A percentile compares a stretch with the other conserved stretches of the same genome.
phyloP scores from a whole-genome alignment of 2,888 invertebrate species.

The Archips crataeganus region DNA sequence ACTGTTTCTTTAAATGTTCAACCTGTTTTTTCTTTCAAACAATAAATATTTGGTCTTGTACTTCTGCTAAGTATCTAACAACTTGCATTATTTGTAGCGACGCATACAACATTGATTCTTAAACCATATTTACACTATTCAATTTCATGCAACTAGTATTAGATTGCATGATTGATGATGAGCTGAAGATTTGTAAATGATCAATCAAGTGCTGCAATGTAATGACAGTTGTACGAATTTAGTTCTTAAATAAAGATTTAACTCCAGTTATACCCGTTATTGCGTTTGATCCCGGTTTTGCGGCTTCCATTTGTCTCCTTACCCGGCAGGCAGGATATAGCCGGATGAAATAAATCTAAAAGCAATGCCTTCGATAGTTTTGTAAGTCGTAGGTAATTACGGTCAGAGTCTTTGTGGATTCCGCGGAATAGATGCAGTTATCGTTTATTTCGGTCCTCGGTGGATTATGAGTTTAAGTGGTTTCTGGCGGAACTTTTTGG shows the following conservation, averaged over 20 bases:
- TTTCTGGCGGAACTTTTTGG: neutral
- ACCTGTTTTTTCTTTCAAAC: no score
- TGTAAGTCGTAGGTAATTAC: constrained; percentile 63
- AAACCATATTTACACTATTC: no score
- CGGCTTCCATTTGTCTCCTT: constrained; percentile 48
- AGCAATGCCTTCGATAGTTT: constrained; percentile 63
- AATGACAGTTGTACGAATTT: no score
- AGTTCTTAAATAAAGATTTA: no score
- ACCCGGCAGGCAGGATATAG: constrained; percentile 53
- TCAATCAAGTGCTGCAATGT: no score
- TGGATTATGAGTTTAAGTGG: constrained; percentile 15
- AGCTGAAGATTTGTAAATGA: no score
- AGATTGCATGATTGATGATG: no score
- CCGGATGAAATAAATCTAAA: constrained; percentile 75
- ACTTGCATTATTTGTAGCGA: neutral
- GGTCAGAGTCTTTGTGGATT: constrained; percentile 45
- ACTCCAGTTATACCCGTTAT: constrained; percentile 17
- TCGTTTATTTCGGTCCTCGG: neutral
- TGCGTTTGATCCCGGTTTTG: constrained; percentile 42
- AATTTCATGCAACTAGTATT: no score
- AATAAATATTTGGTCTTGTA: no score
- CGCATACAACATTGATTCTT: constrained; percentile 24
- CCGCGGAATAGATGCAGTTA: constrained; percentile 13
- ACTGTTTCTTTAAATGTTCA: no score
- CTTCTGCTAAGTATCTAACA: no score